Evolutionary conservation across 2,888 invertebrate genomes (phyloP), one percentile per base, ranked within the genome.

Genomic region (Caenorhabditis japonica): DNA sequence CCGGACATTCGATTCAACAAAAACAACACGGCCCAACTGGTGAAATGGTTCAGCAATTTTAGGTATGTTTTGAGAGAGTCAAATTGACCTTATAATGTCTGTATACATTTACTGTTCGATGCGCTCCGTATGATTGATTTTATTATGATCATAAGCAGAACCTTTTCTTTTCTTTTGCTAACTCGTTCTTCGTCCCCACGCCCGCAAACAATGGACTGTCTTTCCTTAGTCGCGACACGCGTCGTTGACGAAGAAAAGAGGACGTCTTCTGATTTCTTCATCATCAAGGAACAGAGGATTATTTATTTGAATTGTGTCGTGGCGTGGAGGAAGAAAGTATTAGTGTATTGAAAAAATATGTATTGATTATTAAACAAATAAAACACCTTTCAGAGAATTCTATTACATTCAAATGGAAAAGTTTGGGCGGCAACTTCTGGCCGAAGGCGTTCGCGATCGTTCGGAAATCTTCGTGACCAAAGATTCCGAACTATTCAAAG

Each of bases 321-420:
- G 21, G 12, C 4, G 25, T 21, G 36, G 19, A 25, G 43, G 12
- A 43, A 38, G n/a, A n/a, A n/a, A n/a, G n/a, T n/a, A n/a, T n/a
- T n/a, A n/a, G n/a, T n/a, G n/a, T n/a, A n/a, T n/a, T n/a, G n/a
- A n/a, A n/a, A n/a, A n/a, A n/a, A n/a, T 15, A 19, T 17, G 8
- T 30, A 15, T 21, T 17, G 10, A 33, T 39, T 39, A 23, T 12
- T 19, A 19, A 17, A n/a, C 10, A 30, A 7, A 30, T 30, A 7
- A 12, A 21, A 19, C 2, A n/a, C 7, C 49, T 88, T 88, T 27
- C 87, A 99, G 99, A 90, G 99, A 99, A 91, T 99, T 99, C 91
- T 99, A 95, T 92, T 99, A 99, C 91, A 99, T 99, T 89, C 99
- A 99, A 91, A 99, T 99, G 97, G 99, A 99, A 91, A 99, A 99